Evolutionary conservation across 2,888 invertebrate genomes (phyloP).

Genomic region (Clitarchus hookeri): DNA sequence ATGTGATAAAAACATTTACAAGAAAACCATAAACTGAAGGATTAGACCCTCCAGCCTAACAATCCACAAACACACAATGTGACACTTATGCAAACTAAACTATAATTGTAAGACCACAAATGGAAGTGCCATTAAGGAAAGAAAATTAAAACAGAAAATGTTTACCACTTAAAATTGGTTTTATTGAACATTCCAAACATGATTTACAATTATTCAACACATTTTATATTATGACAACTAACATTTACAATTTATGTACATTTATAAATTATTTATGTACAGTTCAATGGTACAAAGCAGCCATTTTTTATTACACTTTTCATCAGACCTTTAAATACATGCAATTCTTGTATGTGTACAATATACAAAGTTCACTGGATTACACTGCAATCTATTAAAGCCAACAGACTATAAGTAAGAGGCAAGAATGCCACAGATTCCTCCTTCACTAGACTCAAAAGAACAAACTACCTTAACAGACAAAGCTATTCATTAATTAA

Average conservation of each 20-base stretch:
- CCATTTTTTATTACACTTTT: neutral
- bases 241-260: conserved; percentile 2
- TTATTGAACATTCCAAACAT: neutral
- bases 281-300: neutral
- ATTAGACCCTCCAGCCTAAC: too few relatives aligned
- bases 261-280: neutral
- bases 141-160: too few relatives aligned
- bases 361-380: neutral
- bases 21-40: too few relatives aligned
- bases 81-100: too few relatives aligned
- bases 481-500: neutral
- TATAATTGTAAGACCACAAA: too few relatives aligned
- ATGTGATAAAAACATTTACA: too few relatives aligned
- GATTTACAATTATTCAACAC: neutral
- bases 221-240: neutral
- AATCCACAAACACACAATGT: too few relatives aligned
- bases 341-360: neutral
- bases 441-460: neutral
- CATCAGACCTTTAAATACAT: neutral
- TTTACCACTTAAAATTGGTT: neutral
- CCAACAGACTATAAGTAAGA: neutral
- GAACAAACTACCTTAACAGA: neutral
- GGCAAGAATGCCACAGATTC: neutral
- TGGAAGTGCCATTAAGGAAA: too few relatives aligned
- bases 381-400: neutral